Evolutionary conservation across 1,140 invertebrate species (phyloP).

Genomic region (Conus ventricosus): DNA sequence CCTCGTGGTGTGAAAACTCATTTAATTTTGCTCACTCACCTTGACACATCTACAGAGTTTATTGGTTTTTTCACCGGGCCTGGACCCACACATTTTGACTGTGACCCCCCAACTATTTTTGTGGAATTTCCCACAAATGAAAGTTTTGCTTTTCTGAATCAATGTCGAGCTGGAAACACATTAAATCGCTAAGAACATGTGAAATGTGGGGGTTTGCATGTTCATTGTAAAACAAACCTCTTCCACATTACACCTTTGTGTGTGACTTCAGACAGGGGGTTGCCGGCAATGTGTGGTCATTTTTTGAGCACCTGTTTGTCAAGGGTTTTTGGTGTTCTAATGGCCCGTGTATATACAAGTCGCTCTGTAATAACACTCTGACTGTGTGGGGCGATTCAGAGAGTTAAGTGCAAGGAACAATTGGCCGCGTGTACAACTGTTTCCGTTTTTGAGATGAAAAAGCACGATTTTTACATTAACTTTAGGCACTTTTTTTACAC

Average conservation of each 20-base stretch:
- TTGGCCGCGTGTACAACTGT: too few relatives aligned
- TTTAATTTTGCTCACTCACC: too few relatives aligned
- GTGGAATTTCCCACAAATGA: conserved; percentile 62
- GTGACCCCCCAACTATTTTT: conserved; percentile 76
- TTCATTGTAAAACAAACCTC: background rate
- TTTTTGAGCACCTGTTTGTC: background rate
- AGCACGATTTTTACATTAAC: background rate
- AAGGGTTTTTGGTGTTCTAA: background rate
- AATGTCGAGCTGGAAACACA: too few relatives aligned
- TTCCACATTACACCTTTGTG: background rate
- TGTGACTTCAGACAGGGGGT: background rate
- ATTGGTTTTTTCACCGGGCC: too few relatives aligned
- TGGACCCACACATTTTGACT: conserved; percentile 72
- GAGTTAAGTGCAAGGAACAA: too few relatives aligned
- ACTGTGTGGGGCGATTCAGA: background rate
- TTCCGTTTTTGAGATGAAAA: too few relatives aligned
- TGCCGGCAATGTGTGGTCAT: background rate
- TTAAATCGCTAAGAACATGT: too few relatives aligned
- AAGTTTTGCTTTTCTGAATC: too few relatives aligned
- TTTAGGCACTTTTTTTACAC: background rate
- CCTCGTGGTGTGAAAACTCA: too few relatives aligned
- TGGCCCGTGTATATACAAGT: background rate
- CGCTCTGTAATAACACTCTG: background rate
- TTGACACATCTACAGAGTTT: too few relatives aligned
- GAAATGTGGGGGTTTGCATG: background rate